These are phyloP conservation scores for Habropoda laboriosa DNA, from an alignment of 1,140 invertebrate genomes.

Conservation along the genomic window DNA sequence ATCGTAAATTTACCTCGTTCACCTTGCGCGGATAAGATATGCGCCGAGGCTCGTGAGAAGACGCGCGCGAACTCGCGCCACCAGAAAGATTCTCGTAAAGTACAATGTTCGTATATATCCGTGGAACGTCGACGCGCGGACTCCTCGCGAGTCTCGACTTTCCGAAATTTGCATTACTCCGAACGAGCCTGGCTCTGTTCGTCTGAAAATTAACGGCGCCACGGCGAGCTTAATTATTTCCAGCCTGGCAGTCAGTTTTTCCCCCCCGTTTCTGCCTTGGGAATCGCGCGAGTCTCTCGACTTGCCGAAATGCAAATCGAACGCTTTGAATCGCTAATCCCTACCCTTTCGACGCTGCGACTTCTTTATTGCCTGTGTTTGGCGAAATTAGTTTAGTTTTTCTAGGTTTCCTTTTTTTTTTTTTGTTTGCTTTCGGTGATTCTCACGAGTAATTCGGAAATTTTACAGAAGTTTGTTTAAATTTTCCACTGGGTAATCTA, in stretches of 20 bases:
- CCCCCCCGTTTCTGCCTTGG: background rate
- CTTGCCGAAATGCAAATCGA: conserved; percentile 33
- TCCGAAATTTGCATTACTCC: conserved; percentile 49
- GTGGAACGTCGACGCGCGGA: background rate
- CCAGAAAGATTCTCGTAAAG: conserved; percentile 44
- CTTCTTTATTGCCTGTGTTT: conserved; percentile 3
- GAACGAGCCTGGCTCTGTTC: conserved; percentile 6
- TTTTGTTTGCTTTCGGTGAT: background rate
- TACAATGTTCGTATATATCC: conserved; percentile 46
- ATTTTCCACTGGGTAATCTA: no score
- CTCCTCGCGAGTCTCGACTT: conserved; percentile 2
- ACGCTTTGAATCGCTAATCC: conserved; percentile 15
- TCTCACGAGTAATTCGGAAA: no score
- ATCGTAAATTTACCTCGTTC: conserved; percentile 63
- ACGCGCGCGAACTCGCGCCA: conserved; percentile 38
- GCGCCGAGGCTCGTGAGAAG: conserved; percentile 50
- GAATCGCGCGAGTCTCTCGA: background rate
- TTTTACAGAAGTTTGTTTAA: background rate
- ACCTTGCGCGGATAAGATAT: conserved; percentile 66
- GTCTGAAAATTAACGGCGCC: conserved; percentile 17
- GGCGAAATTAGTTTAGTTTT: background rate
- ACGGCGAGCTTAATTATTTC: conserved; percentile 36
- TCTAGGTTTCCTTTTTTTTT: background rate
- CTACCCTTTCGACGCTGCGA: background rate
- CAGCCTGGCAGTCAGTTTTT: background rate